A percentile compares a stretch with the other conserved stretches of the same genome.
These are phyloP conservation scores for Lacerta agilis DNA, from an alignment of 2,797 vertebrate genomes.

Conservation along the genomic window DNA sequence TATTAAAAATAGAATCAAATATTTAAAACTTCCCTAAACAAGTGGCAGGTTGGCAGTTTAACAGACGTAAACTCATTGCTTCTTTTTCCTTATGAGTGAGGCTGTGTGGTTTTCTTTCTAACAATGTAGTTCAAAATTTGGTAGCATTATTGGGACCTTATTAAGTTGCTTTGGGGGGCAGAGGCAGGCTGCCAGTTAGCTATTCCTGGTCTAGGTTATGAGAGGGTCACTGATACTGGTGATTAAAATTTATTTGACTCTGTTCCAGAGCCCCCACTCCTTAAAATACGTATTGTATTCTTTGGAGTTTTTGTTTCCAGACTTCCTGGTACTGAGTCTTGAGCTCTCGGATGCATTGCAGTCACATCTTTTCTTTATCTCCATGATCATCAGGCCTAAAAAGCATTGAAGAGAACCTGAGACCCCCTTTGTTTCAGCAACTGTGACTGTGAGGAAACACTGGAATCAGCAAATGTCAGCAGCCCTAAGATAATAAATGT, in stretches of 20 bases:
- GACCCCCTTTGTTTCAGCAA: constrained; percentile 33
- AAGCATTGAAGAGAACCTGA: constrained; percentile 40
- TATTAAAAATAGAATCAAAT: too few species aligned
- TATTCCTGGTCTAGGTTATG: not conserved
- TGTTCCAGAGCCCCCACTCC: not conserved
- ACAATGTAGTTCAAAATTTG: not conserved
- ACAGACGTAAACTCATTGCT: not conserved
- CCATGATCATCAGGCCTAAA: constrained; percentile 30
- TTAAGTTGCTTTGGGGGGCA: not conserved
- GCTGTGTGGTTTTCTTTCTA: not conserved
- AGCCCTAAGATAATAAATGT: constrained; percentile 33
- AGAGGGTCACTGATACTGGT: not conserved
- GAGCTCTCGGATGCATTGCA: constrained; percentile 7
- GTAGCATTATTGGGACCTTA: not conserved
- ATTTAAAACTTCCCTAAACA: not conserved
- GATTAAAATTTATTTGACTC: not conserved
- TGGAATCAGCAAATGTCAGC: constrained; percentile 40
- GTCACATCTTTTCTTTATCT: constrained; percentile 22
- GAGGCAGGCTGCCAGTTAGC: not conserved
- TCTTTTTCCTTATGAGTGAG: not conserved
- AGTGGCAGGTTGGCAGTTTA: not conserved
- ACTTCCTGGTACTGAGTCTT: not conserved
- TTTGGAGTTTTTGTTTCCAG: not conserved
- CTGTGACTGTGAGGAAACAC: constrained; percentile 16
- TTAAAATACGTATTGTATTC: not conserved